Percentiles rank a stretch among this genome's conserved stretches.
Evolutionary conservation across 2,113 vertebrate genomes (phyloP).

Genomic region (Pleuronectes platessa): DNA sequence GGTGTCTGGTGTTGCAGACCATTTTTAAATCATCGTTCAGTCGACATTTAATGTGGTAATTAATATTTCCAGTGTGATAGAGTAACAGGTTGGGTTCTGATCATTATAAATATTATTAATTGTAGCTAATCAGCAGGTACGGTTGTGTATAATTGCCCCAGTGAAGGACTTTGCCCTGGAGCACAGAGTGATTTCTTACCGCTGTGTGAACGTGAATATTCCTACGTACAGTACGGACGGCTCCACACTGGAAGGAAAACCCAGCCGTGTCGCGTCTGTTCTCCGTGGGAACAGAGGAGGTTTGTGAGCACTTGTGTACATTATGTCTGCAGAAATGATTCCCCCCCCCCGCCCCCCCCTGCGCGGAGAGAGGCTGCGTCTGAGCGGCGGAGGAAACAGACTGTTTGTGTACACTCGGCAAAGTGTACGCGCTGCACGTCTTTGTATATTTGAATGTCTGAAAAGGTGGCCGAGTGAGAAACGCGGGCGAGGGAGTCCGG

Average conservation of each 20-base stretch:
- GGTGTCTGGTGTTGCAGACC: too few species aligned
- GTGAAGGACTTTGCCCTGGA: not conserved
- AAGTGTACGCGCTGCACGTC: slow-evolving; percentile 28
- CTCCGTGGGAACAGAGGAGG: slow-evolving; percentile 50
- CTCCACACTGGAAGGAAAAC: slow-evolving; percentile 36
- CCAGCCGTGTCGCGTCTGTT: slow-evolving; percentile 23
- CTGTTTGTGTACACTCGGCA: slow-evolving; percentile 61
- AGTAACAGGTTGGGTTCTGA: too few species aligned
- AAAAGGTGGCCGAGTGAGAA: slow-evolving; percentile 42
- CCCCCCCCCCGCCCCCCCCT: slow-evolving; percentile 45
- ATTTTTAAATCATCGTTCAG: too few species aligned
- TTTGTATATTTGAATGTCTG: slow-evolving; percentile 76
- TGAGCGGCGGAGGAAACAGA: slow-evolving; percentile 52
- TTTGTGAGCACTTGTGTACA: slow-evolving; percentile 67
- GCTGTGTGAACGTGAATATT: slow-evolving; percentile 10
- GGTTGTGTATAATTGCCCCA: too few species aligned
- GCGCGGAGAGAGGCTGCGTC: not conserved
- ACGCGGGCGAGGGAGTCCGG: not conserved
- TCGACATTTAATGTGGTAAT: too few species aligned
- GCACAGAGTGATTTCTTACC: not conserved
- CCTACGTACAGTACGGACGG: slow-evolving; percentile 24
- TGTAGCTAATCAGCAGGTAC: too few species aligned
- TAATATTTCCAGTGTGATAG: too few species aligned
- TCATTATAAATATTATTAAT: too few species aligned
- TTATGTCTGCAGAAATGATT: slow-evolving; percentile 69